Evolutionary conservation across 2,113 vertebrate species (phyloP).

Genomic region (Oreocharis arfaki): DNA sequence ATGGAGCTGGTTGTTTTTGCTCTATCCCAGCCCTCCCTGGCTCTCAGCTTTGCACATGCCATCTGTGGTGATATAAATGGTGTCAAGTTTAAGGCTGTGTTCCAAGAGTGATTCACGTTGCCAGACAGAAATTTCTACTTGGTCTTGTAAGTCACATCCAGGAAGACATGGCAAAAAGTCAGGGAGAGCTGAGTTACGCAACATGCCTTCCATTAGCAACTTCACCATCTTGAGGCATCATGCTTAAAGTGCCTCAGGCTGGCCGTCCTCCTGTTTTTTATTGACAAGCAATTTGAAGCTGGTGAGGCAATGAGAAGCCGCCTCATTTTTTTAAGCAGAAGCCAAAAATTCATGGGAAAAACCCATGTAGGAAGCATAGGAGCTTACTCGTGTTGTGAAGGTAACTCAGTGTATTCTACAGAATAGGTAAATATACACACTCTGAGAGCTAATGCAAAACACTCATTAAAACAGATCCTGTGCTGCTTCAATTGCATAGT

Average conservation of each 20-base stretch:
- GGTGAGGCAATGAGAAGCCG: not conserved
- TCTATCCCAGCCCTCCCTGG: not conserved
- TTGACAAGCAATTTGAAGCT: not conserved
- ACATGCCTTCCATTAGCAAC: not conserved
- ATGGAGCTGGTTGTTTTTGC: not conserved
- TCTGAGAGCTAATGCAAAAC: not conserved
- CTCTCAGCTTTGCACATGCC: not conserved
- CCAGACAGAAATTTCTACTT: not conserved
- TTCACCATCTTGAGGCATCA: rapidly evolving
- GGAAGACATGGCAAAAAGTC: not conserved
- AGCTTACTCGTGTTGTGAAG: not conserved
- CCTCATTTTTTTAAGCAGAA: not conserved
- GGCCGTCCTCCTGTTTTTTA: not conserved
- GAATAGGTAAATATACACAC: not conserved
- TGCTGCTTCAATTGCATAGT: not conserved
- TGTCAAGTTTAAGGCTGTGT: not conserved
- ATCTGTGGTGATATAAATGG: not conserved
- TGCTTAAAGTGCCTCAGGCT: not conserved
- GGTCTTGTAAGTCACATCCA: rapidly evolving
- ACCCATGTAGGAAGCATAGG: not conserved
- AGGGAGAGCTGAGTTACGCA: not conserved
- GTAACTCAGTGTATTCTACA: not conserved
- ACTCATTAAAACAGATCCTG: not conserved
- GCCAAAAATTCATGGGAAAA: not conserved
- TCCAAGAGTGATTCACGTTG: not conserved